These are phyloP conservation scores for Zosterops hypoxanthus DNA, from an alignment of 2,113 vertebrate genomes.

Conservation along the genomic window DNA sequence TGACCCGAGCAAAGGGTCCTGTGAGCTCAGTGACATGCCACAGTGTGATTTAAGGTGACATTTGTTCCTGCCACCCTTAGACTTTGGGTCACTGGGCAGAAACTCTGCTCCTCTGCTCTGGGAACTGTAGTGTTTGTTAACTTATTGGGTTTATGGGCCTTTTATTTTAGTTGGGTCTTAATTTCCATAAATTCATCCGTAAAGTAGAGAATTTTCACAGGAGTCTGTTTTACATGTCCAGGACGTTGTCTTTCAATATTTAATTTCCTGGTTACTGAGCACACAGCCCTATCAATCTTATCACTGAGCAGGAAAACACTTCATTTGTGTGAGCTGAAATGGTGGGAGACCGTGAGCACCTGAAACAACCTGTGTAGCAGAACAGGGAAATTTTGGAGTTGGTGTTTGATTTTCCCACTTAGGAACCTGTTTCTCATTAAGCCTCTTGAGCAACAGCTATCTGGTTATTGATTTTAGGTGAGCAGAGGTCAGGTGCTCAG, in stretches of 20 bases:
- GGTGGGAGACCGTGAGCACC: neutral
- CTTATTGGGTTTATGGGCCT: neutral
- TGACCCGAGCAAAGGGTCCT: neutral
- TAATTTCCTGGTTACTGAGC: neutral
- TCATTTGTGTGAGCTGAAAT: neutral
- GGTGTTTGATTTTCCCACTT: neutral
- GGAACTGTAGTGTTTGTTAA: neutral
- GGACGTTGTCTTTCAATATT: neutral
- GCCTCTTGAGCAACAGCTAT: neutral
- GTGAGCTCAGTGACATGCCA: neutral
- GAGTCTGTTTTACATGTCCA: neutral
- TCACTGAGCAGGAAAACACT: neutral
- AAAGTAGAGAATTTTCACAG: neutral
- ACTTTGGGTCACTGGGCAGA: neutral
- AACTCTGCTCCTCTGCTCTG: neutral
- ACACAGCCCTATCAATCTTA: neutral
- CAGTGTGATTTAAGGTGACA: neutral
- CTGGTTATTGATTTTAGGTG: constrained; percentile 15
- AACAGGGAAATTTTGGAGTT: neutral
- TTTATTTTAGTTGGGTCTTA: neutral
- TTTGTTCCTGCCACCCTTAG: neutral
- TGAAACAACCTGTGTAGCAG: neutral
- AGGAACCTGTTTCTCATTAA: neutral
- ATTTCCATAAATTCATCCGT: neutral
- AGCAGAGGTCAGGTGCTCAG: neutral